These are phyloP conservation scores for Halcyon chelicuti DNA, from an alignment of 2,797 vertebrate species.

Conservation along the genomic window DNA sequence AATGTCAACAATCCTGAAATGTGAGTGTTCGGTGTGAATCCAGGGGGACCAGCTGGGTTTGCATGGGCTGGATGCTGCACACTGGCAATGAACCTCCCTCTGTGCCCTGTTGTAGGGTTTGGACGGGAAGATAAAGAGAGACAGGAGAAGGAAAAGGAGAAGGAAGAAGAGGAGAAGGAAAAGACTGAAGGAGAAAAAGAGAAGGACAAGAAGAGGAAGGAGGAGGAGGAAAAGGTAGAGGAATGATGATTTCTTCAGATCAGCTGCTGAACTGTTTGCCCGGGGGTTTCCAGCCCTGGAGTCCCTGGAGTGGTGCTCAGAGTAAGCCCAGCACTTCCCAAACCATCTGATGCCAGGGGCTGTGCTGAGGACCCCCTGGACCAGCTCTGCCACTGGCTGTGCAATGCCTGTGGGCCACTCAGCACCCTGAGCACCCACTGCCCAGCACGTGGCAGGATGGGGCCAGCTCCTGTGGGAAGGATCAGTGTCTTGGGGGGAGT, in stretches of 20 bases:
- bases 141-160: not conserved
- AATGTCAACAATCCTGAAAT: constrained; percentile 68
- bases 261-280: not conserved
- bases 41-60: not conserved
- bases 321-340: not conserved
- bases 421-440: not conserved
- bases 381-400: not conserved
- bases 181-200: constrained; percentile 8
- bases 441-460: rapidly evolving
- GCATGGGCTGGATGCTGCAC: not conserved
- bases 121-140: constrained; percentile 68
- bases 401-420: not conserved
- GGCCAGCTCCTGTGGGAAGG: not conserved
- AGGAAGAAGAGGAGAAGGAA: not conserved
- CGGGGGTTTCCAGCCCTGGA: not conserved
- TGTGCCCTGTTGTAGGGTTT: constrained; percentile 47
- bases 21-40: constrained; percentile 28
- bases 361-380: rapidly evolving
- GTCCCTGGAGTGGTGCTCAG: rapidly evolving
- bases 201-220: not conserved
- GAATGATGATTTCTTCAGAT: not conserved
- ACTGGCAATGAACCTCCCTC: not conserved
- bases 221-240: constrained; percentile 28
- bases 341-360: not conserved
- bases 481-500: rapidly evolving